A percentile compares a stretch with the other conserved stretches of the same genome.
Evolutionary conservation across 2,888 invertebrate species (phyloP).

Genomic region (Aplocera efformata): DNA sequence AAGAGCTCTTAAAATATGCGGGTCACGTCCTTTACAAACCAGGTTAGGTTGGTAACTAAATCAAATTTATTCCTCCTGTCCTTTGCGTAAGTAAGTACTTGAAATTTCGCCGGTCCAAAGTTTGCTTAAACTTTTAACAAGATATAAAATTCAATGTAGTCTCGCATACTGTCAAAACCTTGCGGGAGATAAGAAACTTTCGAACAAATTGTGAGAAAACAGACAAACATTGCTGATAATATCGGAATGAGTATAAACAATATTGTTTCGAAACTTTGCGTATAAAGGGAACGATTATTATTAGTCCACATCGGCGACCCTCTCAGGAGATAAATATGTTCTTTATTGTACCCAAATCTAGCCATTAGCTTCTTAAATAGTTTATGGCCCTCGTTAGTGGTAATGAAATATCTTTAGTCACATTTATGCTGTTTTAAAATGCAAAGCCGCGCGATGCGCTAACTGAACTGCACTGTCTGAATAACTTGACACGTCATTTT

Average conservation of each 20-base stretch:
- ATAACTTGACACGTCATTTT: constrained; percentile 6
- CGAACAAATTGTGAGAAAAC: constrained; percentile 37
- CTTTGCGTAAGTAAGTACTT: constrained; percentile 34
- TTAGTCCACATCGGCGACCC: constrained; percentile 32
- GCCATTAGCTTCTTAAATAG: constrained; percentile 20
- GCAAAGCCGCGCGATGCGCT: constrained; percentile 3
- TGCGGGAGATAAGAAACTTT: constrained; percentile 23
- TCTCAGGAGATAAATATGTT: constrained; percentile 22
- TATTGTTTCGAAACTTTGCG: constrained; percentile 39
- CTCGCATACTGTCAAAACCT: constrained; percentile 15
- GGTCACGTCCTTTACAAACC: constrained; percentile 53
- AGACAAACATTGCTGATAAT: constrained; percentile 40
- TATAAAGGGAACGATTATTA: constrained; percentile 41
- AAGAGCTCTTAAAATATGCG: constrained; percentile 47
- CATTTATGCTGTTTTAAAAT: constrained; percentile 1
- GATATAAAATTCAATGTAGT: constrained; percentile 30
- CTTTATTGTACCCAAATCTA: constrained; percentile 23
- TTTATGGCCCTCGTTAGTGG: constrained; percentile 18
- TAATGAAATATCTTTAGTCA: too few species aligned
- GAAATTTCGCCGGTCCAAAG: constrained; percentile 29
- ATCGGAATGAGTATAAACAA: constrained; percentile 35
- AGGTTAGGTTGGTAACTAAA: constrained; percentile 62
- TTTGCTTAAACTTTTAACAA: constrained; percentile 35
- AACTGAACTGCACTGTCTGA: constrained; percentile 2
- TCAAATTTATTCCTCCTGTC: constrained; percentile 60